Conservation (phyloP, 2,113 vertebrate genomes). For the Monarcha castaneiventris region DNA sequence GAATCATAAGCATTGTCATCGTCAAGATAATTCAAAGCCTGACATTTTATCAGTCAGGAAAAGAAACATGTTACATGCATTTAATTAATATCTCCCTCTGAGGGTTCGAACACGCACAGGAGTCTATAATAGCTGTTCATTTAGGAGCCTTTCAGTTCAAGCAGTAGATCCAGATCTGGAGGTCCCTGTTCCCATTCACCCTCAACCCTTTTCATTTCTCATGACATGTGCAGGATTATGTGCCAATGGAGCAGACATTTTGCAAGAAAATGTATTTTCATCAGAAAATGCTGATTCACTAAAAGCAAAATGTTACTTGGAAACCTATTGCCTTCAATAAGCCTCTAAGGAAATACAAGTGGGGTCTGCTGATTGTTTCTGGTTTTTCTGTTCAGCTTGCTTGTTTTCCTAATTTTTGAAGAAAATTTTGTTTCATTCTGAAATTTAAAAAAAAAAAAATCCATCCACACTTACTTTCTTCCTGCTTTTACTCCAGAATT, state of each 20-base stretch:
- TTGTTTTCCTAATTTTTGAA: not conserved
- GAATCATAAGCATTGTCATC: constrained; percentile 19
- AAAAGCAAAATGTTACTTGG: not conserved
- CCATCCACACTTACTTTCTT: not conserved
- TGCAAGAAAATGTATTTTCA: not conserved
- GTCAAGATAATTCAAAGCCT: constrained; percentile 30
- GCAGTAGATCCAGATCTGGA: not conserved
- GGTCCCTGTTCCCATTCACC: not conserved
- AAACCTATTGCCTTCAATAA: not conserved
- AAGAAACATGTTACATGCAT: constrained; percentile 36
- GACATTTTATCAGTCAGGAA: constrained; percentile 43
- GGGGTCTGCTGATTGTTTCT: not conserved
- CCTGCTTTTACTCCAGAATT: not conserved
- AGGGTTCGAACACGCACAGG: not conserved
- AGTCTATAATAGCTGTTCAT: not conserved
- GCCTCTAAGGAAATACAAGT: not conserved
- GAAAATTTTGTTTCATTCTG: not conserved
- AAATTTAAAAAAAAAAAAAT: not conserved
- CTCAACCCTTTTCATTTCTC: not conserved
- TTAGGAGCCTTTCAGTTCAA: not conserved
- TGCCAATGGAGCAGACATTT: not conserved
- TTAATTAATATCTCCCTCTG: constrained; percentile 43
- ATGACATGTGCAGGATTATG: not conserved
- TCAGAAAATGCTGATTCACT: constrained; percentile 28
- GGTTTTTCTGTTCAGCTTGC: not conserved